Percentiles rank a stretch among this genome's conserved stretches.
Conservation (phyloP, 2,888 invertebrate species). For the Tupiocoris notatus region DNA sequence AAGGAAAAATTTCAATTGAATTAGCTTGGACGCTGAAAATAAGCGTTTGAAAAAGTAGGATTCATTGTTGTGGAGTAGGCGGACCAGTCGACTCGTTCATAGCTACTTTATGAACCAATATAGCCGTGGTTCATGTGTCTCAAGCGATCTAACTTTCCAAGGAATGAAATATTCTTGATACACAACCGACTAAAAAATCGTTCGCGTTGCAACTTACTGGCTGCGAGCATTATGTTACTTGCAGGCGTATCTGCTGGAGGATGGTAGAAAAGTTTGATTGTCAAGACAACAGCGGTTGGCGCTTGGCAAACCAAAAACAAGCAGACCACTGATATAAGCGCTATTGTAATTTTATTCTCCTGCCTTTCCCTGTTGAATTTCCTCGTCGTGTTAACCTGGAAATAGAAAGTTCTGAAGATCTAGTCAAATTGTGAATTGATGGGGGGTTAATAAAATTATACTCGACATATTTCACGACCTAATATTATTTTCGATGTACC, state of each 20-base stretch:
- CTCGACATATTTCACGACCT: too few species aligned
- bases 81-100: too few species aligned
- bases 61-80: too few species aligned
- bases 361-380: conserved; percentile 56
- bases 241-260: conserved; percentile 43
- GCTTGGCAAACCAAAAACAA: conserved; percentile 73
- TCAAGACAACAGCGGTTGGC: conserved; percentile 63
- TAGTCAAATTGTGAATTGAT: background rate
- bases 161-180: too few species aligned
- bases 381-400: conserved; percentile 47
- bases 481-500: too few species aligned
- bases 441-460: too few species aligned
- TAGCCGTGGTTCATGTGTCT: too few species aligned
- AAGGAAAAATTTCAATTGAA: background rate
- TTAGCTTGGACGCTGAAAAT: background rate
- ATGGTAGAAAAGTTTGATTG: conserved; percentile 53
- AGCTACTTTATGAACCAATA: too few species aligned
- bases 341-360: conserved; percentile 72
- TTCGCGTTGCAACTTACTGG: too few species aligned
- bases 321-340: conserved; percentile 72
- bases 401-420: background rate
- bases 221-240: conserved; percentile 13
- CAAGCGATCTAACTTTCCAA: too few species aligned
- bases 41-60: too few species aligned
- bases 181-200: too few species aligned